Conservation (phyloP, 2,113 vertebrate species). For the Chinchilla lanigera region DNA sequence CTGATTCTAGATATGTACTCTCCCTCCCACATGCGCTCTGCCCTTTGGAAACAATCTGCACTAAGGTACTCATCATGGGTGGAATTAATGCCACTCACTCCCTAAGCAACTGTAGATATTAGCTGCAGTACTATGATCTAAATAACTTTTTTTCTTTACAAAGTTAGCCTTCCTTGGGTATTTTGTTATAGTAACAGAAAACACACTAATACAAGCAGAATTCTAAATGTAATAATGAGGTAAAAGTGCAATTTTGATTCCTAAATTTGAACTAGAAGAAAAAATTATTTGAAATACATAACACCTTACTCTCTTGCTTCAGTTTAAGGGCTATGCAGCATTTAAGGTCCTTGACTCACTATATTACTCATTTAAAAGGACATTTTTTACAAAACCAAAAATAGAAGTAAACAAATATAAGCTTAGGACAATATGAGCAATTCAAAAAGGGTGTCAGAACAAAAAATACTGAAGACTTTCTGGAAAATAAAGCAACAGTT, state of each 20-base stretch:
- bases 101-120: neutral
- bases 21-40: accelerated
- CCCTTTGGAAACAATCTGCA: neutral
- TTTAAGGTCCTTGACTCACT: neutral
- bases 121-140: neutral
- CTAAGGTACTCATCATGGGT: neutral
- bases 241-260: neutral
- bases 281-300: neutral
- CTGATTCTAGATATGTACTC: neutral
- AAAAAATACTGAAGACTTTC: neutral
- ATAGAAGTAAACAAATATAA: neutral
- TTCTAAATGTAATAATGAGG: conserved; percentile 8
- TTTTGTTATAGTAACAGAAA: neutral
- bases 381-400: neutral
- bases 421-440: neutral
- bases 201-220: neutral
- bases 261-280: neutral
- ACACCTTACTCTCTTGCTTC: neutral
- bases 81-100: neutral
- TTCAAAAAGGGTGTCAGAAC: neutral
- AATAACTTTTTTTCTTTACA: neutral
- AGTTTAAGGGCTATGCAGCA: neutral
- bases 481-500: neutral
- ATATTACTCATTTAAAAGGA: neutral
- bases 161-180: neutral